phyloP scores from a whole-genome alignment of 2,797 vertebrate species.

The Chiloscyllium punctatum region DNA sequence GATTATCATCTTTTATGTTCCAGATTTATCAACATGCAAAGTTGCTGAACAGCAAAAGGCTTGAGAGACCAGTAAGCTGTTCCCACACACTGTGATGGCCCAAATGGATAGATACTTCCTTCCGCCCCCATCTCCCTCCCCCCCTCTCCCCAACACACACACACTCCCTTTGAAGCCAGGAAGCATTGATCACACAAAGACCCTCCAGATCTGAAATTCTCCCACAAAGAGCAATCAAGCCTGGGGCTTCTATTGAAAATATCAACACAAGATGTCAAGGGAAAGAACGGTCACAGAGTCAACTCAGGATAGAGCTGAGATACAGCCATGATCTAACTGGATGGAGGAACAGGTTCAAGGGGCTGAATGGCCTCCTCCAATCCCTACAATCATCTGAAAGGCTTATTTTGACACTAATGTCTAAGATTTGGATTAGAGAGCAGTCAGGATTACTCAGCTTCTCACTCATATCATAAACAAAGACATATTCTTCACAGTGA shows the following conservation, averaged over 20 bases:
- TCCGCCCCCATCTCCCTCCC: fast-evolving
- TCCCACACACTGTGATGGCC: neutral
- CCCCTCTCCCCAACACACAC: too few species aligned
- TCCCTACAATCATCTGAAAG: neutral
- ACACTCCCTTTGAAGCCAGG: neutral
- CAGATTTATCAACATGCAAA: neutral
- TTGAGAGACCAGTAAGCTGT: neutral
- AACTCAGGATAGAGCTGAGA: neutral
- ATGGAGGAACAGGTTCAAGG: neutral
- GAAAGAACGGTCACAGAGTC: neutral
- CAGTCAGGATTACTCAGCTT: neutral
- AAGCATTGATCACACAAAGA: neutral
- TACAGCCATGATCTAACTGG: neutral
- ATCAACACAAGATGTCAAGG: neutral
- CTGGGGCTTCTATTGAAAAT: neutral
- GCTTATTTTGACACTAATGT: neutral
- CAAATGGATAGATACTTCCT: neutral
- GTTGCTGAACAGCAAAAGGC: neutral
- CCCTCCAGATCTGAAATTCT: neutral
- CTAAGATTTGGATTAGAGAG: neutral
- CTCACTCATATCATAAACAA: neutral
- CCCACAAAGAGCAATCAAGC: neutral
- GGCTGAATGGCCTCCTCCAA: neutral
- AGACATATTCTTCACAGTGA: neutral
- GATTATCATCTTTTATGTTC: neutral